A percentile compares a stretch with the other conserved stretches of the same genome.
Evolutionary conservation across 2,113 vertebrate genomes (phyloP).

Genomic region (Rattus norvegicus): DNA sequence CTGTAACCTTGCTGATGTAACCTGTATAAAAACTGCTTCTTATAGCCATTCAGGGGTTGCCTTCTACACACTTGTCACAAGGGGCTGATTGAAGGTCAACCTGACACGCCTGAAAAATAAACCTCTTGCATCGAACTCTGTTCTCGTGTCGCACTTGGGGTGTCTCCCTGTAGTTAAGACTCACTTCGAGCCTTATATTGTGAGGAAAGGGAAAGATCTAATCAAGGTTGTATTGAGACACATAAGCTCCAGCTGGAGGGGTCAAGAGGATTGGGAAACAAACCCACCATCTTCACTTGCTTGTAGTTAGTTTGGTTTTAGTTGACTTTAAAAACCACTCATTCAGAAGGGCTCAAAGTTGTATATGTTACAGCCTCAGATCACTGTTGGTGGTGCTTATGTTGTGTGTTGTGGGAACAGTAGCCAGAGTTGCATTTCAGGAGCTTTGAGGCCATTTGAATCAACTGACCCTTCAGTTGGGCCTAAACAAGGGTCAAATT

Average conservation of each 20-base stretch:
- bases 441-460: not conserved
- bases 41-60: too few relatives aligned
- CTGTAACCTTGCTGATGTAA: too few relatives aligned
- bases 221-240: too few relatives aligned
- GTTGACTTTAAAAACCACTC: not conserved
- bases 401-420: not conserved
- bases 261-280: not conserved
- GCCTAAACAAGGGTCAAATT: not conserved
- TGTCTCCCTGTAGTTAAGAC: too few relatives aligned
- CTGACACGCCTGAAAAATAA: too few relatives aligned
- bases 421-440: not conserved
- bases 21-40: too few relatives aligned
- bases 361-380: not conserved
- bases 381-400: too few relatives aligned
- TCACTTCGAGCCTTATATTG: not conserved
- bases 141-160: too few relatives aligned
- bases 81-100: too few relatives aligned
- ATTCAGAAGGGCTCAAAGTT: not conserved
- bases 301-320: rapidly evolving
- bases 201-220: not conserved
- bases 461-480: not conserved
- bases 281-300: too few relatives aligned
- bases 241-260: not conserved
- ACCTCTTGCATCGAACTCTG: too few relatives aligned
- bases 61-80: too few relatives aligned